Evolutionary conservation across 2,113 vertebrate species (phyloP).

Genomic region (Pomatorhinus ruficollis): DNA sequence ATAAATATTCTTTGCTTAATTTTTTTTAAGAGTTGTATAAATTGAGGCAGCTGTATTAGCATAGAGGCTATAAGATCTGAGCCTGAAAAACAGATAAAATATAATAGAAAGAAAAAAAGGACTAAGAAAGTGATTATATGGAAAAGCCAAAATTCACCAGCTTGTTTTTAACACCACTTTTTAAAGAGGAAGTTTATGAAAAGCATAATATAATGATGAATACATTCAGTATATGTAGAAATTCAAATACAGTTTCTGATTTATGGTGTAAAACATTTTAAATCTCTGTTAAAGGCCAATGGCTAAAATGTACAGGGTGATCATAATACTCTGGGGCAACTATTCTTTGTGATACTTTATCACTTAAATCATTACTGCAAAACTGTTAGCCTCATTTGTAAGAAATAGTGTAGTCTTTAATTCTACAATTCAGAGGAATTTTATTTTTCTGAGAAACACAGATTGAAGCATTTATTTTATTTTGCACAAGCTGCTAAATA

Average conservation of each 20-base stretch:
- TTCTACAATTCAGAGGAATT: background rate
- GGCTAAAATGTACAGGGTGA: background rate
- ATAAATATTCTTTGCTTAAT: background rate
- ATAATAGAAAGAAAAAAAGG: background rate
- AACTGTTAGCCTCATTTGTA: background rate
- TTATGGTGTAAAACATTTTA: background rate
- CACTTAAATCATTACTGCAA: background rate
- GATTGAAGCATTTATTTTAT: background rate
- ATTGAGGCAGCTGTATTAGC: background rate
- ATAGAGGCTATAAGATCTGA: accelerated
- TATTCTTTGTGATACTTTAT: background rate
- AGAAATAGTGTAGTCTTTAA: background rate
- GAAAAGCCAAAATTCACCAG: background rate
- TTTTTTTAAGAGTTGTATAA: background rate
- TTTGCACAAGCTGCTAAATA: background rate
- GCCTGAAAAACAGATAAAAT: background rate
- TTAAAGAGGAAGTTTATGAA: background rate
- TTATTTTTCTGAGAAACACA: background rate
- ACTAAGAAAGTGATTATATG: background rate
- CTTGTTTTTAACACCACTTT: background rate
- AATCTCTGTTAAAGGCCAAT: background rate
- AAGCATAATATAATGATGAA: background rate
- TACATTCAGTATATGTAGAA: background rate
- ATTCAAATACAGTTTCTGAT: background rate
- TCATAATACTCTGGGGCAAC: background rate